These are phyloP conservation scores for Pelmatolapia mariae DNA, from an alignment of 2,113 vertebrate genomes.

Conservation along the genomic window DNA sequence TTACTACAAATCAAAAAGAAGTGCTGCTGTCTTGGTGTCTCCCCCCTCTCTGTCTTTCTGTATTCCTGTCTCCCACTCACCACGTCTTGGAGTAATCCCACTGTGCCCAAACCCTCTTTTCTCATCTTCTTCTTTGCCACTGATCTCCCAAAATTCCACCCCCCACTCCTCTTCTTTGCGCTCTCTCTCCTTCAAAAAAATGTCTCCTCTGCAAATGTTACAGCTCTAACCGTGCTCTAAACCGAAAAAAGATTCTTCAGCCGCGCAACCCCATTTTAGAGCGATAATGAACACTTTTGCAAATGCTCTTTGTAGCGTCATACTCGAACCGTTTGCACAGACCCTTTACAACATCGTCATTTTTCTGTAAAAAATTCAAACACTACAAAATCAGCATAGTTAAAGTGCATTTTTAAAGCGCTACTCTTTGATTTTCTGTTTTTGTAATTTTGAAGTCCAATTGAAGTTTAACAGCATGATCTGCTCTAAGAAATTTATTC, in stretches of 20 bases:
- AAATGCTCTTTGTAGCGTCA: constrained; percentile 2
- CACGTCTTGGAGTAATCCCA: constrained; percentile 53
- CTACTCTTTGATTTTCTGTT: background rate
- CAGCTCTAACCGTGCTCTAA: background rate
- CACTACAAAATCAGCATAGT: background rate
- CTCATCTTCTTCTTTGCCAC: constrained; percentile 50
- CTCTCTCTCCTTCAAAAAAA: background rate
- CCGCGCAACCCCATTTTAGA: constrained; percentile 1
- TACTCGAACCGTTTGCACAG: background rate
- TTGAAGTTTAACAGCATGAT: background rate
- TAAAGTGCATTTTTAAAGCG: background rate
- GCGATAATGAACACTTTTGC: constrained; percentile 20
- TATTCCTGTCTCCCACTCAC: constrained; percentile 51
- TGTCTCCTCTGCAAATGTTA: background rate
- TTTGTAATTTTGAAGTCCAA: background rate
- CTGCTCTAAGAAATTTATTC: background rate
- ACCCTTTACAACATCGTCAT: background rate
- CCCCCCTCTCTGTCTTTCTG: constrained; percentile 10
- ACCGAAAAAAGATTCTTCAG: background rate
- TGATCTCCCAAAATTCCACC: constrained; percentile 48
- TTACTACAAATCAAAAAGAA: constrained; percentile 9
- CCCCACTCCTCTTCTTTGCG: background rate
- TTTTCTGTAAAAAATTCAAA: background rate
- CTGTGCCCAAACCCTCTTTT: constrained; percentile 39
- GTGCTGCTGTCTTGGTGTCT: background rate